A percentile compares a stretch with the other conserved stretches of the same genome.
Evolutionary conservation across 2,797 vertebrate species (phyloP).

Genomic region (Phrynocephalus forsythii): DNA sequence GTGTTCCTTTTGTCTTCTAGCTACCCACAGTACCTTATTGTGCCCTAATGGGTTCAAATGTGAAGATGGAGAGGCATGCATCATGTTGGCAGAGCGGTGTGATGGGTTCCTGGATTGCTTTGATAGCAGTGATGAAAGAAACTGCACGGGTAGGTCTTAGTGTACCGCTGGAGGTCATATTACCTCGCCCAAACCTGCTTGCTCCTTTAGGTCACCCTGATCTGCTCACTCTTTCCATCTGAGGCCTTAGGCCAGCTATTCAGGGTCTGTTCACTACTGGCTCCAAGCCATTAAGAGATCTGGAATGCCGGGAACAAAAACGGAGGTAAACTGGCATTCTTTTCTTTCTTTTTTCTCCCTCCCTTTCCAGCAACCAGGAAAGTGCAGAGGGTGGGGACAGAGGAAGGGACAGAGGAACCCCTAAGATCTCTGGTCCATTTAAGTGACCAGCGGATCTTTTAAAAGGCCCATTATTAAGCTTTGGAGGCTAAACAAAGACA

Average conservation of each 20-base stretch:
- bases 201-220: background rate
- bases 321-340: too few relatives aligned
- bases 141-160: slow-evolving; percentile 85
- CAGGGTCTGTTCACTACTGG: background rate
- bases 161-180: background rate
- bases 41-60: slow-evolving; percentile 86
- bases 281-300: too few relatives aligned
- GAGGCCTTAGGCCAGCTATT: too few relatives aligned
- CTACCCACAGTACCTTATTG: slow-evolving; percentile 84
- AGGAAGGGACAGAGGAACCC: too few relatives aligned
- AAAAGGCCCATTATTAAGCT: background rate
- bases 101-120: slow-evolving; percentile 95
- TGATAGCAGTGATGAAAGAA: slow-evolving; percentile 91
- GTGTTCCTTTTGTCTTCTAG: slow-evolving; percentile 73
- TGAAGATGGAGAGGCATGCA: slow-evolving; percentile 88
- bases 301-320: too few relatives aligned
- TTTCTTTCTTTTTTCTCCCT: too few relatives aligned
- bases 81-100: slow-evolving; percentile 85
- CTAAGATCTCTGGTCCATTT: too few relatives aligned
- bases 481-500: background rate
- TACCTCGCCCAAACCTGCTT: background rate
- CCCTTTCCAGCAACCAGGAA: too few relatives aligned
- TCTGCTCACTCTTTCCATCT: too few relatives aligned
- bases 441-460: too few relatives aligned
- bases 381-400: too few relatives aligned